A percentile compares a stretch with the other conserved stretches of the same genome.
phyloP scores from a whole-genome alignment of 2,113 vertebrate genomes.

The Castor canadensis region DNA sequence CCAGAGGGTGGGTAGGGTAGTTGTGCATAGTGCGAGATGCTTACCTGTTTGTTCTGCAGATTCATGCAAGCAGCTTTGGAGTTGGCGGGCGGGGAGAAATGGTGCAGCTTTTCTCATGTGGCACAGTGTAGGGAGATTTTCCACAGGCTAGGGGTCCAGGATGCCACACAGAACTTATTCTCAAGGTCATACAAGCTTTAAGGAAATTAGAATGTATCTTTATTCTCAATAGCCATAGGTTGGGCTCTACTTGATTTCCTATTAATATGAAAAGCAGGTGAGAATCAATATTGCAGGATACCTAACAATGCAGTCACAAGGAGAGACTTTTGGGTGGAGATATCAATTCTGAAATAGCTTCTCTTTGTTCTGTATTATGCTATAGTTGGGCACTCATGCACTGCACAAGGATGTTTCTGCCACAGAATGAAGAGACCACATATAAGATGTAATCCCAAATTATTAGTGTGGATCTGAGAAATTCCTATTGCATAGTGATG shows the following conservation, averaged over 20 bases:
- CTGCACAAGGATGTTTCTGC: not conserved
- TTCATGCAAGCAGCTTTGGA: too few relatives aligned
- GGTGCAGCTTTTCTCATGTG: too few relatives aligned
- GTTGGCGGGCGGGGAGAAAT: too few relatives aligned
- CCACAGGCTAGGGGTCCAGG: too few relatives aligned
- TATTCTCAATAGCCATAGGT: not conserved
- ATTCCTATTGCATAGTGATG: too few relatives aligned
- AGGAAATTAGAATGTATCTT: not conserved
- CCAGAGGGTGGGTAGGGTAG: too few relatives aligned
- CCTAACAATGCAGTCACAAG: not conserved
- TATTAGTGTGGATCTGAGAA: too few relatives aligned
- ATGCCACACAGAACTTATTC: not conserved
- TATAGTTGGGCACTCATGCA: not conserved
- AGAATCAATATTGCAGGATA: not conserved
- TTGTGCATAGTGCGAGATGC: too few relatives aligned
- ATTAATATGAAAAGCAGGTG: not conserved
- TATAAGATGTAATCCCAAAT: too few relatives aligned
- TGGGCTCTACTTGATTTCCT: not conserved
- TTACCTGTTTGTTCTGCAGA: too few relatives aligned
- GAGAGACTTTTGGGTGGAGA: not conserved
- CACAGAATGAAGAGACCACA: too few relatives aligned
- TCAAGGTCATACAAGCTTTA: not conserved
- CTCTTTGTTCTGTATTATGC: not conserved
- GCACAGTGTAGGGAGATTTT: too few relatives aligned
- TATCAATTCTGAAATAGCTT: not conserved